A percentile compares a stretch with the other conserved stretches of the same genome.
Evolutionary conservation across 2,113 vertebrate species (phyloP).

Genomic region (Pluvianellus socialis): DNA sequence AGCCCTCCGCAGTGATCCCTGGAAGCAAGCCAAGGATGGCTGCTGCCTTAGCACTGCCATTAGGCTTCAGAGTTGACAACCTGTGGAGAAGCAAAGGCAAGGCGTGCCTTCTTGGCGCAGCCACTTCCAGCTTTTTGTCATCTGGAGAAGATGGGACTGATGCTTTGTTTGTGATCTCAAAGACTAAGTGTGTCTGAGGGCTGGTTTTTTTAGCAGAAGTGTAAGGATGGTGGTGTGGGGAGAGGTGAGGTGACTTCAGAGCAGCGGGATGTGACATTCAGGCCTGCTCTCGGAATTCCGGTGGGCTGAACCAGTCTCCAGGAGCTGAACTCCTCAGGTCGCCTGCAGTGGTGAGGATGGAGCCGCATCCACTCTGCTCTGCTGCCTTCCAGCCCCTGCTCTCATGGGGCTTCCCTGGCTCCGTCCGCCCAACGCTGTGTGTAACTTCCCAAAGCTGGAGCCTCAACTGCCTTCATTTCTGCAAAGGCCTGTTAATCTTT

Average conservation of each 20-base stretch:
- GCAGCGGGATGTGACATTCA: neutral
- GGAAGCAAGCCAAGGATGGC: neutral
- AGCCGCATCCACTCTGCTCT: neutral
- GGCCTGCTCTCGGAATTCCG: neutral
- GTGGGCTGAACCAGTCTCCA: neutral
- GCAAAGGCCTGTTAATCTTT: neutral
- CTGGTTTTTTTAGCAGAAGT: neutral
- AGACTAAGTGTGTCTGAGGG: neutral
- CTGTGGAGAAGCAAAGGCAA: neutral
- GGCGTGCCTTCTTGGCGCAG: neutral
- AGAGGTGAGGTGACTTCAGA: neutral
- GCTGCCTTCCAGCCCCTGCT: neutral
- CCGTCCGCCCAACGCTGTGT: accelerated
- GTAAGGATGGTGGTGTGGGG: neutral
- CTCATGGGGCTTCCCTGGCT: neutral
- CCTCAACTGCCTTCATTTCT: neutral
- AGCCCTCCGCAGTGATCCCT: neutral
- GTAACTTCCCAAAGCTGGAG: neutral
- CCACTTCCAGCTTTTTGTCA: neutral
- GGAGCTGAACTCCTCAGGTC: neutral
- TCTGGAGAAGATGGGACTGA: neutral
- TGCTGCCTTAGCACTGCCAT: neutral
- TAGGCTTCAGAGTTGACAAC: neutral
- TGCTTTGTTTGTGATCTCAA: neutral
- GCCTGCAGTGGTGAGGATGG: neutral